A percentile compares a stretch with the other conserved stretches of the same genome.
These are phyloP conservation scores for Periphyllus acericola DNA, from an alignment of 2,888 invertebrate genomes.

Conservation along the genomic window DNA sequence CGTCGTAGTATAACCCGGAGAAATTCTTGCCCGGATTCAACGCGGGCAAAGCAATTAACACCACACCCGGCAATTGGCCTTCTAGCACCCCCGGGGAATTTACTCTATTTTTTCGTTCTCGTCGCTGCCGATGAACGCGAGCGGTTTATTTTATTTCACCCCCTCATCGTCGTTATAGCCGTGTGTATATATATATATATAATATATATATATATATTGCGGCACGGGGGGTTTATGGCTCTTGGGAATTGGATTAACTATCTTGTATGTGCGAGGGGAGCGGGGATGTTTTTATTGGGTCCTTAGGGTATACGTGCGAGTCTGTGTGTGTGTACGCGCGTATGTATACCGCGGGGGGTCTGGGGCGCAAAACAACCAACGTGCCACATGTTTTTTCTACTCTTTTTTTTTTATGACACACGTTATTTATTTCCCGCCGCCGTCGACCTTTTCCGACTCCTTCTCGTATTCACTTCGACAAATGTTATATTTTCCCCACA, in stretches of 20 bases:
- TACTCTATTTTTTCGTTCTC: constrained; percentile 8
- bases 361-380: constrained; percentile 49
- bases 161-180: constrained; percentile 17
- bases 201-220: background rate
- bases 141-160: constrained; percentile 27
- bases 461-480: constrained; percentile 31
- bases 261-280: constrained; percentile 5
- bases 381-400: constrained; percentile 54
- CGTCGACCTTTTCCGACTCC: background rate
- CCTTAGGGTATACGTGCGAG: constrained; percentile 35
- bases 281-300: constrained; percentile 56
- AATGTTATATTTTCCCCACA: constrained; percentile 40
- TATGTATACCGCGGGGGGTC: constrained; percentile 57
- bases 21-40: constrained; percentile 38
- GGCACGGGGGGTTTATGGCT: constrained; percentile 21
- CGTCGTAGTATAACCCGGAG: background rate
- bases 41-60: constrained; percentile 58
- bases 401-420: constrained; percentile 48
- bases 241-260: constrained; percentile 56
- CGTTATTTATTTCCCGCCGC: constrained; percentile 51
- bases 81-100: constrained; percentile 19
- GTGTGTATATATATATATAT: constrained; percentile 6
- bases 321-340: background rate
- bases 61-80: constrained; percentile 45
- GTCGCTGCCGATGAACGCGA: background rate